Base-by-base conservation (phyloP, 2,888 invertebrate genomes). In the Pristionchus exspectatus region DNA sequence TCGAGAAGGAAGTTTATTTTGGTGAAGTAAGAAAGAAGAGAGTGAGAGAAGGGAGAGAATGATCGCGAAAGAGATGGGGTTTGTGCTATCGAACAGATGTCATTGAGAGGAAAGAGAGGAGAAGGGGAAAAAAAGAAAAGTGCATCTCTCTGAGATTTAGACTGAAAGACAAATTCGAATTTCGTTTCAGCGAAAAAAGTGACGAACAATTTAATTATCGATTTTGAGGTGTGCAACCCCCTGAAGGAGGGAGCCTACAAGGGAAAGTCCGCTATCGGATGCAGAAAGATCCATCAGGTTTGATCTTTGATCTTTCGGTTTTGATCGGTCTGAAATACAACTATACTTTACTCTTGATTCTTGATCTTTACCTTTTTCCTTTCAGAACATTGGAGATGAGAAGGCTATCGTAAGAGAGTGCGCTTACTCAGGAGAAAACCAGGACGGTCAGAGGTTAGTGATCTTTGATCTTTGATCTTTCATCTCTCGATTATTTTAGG, bases 261-360 rank as follows among this genome's bases (percentile, higher is more conserved):
- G 30, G 92, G 92, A 85, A 89, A 87, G n/a, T 85, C 90, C 7
- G 93, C 94, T 30, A 90, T 91, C 16, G 93, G 93, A 89, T 94
- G 94, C 91, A 92, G 94, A 72, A 94, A 94, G 90, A 93, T 94
- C 83, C 86, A 91, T 24, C 94, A 94, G 92, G 93, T 93, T 83
- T n/a, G 83, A 30, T 38, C 56, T 87, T 56, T 56, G 33, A 59
- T 33, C 85, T 85, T 56, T 24, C 12, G 9, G 21, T 30, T 84
- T 18, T 44, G 14, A 10, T 50, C 33, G 50, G 30, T 77, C 50
- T 59, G 59, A 59, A 27, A 27, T 66, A 3, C 44, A 21, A 83
- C 30, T 38, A 4, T 24, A 33, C 21, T 59, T 21, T 56, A n/a
- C 24, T 0, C n/a, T 27, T 81, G 54, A 81, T 81, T 24, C 59